phyloP scores from a whole-genome alignment of 2,888 invertebrate species.

The Apodemia zela region DNA sequence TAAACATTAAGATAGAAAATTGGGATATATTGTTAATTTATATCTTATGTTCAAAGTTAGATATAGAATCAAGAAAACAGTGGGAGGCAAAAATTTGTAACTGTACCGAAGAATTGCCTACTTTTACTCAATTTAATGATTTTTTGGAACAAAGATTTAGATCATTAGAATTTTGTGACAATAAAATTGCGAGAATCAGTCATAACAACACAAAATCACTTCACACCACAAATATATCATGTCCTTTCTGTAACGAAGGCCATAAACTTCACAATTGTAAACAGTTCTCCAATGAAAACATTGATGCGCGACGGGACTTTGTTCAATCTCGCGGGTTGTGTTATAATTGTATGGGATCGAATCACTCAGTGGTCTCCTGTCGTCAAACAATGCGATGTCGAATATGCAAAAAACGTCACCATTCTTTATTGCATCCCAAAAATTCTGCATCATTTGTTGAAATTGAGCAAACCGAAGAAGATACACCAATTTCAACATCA shows the following conservation, averaged over 20 bases:
- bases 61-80: slow-evolving; percentile 29
- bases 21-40: slow-evolving; percentile 35
- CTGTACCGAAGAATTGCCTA: slow-evolving; percentile 31
- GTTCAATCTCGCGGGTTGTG: slow-evolving; percentile 30
- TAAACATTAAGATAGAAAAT: slow-evolving; percentile 24
- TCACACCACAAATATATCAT: slow-evolving; percentile 21
- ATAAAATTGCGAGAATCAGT: neutral
- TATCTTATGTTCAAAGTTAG: slow-evolving; percentile 28
- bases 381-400: slow-evolving; percentile 24
- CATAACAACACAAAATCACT: slow-evolving; percentile 17
- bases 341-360: slow-evolving; percentile 34
- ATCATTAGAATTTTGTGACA: slow-evolving; percentile 29
- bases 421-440: slow-evolving; percentile 31
- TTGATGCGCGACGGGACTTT: slow-evolving; percentile 29
- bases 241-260: slow-evolving; percentile 32
- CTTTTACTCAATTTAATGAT: slow-evolving; percentile 28
- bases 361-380: slow-evolving; percentile 33
- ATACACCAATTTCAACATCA: neutral
- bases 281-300: slow-evolving; percentile 27
- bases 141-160: slow-evolving; percentile 32
- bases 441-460: slow-evolving; percentile 19
- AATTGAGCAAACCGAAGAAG: slow-evolving; percentile 2
- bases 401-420: slow-evolving; percentile 30
- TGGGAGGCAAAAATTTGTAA: slow-evolving; percentile 30
- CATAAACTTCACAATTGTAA: slow-evolving; percentile 35